Base-by-base conservation (phyloP, 2,113 vertebrate genomes). In the Bombycilla garrulus region DNA sequence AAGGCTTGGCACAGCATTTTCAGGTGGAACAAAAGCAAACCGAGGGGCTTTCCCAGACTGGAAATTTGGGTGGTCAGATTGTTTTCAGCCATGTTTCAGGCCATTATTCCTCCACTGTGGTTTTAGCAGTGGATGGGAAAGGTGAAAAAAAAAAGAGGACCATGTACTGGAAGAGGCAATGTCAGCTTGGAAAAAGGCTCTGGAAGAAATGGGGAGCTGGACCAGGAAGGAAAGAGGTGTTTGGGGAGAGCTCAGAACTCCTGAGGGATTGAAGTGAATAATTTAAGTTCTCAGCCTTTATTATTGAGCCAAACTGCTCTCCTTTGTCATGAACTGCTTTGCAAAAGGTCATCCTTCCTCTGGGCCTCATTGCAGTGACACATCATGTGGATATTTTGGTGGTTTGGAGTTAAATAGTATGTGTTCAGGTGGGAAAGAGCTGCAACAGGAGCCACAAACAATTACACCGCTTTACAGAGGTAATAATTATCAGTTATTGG, bases 361-460 rank as follows among this genome's bases (percentile, higher is more conserved):
- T 33, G 1, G 18, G 42, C 25, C 56, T 2, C 2, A 0, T 3
- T 58, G 56, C 47, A 53, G 25, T 40, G 76, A 40, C 69, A 47
- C 28, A 11, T 5, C 14, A 11, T 9, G 24, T 0, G 28, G 66
- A 2, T 53, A 15, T 82, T 78, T 36, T 13, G 40, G 54, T 85
- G 66, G 17, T 44, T 54, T 83, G 83, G 57, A 48, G 28, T 40
- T 71, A 26, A 71, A 28, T 5, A 21, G 5, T 16, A 16, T 61
- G 47, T 28, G 73, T 64, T 85, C 50, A 84, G 48, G 10, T 71
- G 51, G 35, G 54, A 65, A 17, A 73, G 28, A 54, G 26, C 50
- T 73, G 54, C 64, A n/a, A 4, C 29, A 87, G 74, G 48, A 94
- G 25, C 53, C 38, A 56, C 35, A 18, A 50, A 25, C 18, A 47